Evolutionary conservation across 2,113 vertebrate genomes (phyloP), one percentile per base, ranked within the genome.

Genomic region (Aix galericulata): DNA sequence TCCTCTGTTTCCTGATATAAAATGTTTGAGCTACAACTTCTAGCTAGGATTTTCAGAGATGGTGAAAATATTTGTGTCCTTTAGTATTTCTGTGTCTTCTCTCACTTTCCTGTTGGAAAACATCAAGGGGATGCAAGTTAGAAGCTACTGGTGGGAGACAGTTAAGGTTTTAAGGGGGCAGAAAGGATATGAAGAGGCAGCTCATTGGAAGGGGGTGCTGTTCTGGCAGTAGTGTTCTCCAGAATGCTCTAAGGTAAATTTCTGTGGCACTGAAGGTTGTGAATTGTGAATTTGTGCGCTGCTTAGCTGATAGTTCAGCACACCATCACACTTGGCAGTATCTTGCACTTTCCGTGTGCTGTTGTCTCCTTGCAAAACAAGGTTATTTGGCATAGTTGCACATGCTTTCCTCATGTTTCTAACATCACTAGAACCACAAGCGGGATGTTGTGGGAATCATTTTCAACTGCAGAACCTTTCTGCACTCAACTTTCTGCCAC

Each of bases 21-120:
- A 21, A 48, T 48, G 46, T 20, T 48, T 48, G 46, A 21, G 46
- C 46, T 48, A 21, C 20, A 21, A 21, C 46, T 21, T 48, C 46
- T 48, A 10, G 20, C 46, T 48, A 48, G 46, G 46, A 48, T 48
- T 48, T 48, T 48, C 20, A 48, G 46, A 48, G 20, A 48, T 48
- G 46, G 46, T 48, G 46, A 48, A 48, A 48, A 48, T 21, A 48
- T 48, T 48, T 48, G 46, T 48, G 46, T 48, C 46, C 46, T 48
- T 48, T 48, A 48, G 46, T 21, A 48, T 48, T 48, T 48, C 46
- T 48, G 46, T 21, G 46, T 6, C 82, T 97, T 97, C 93, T 96
- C 91, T 97, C 97, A 73, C 71, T 96, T 97, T 98, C 98, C 98
- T 98, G 95, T 98, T 97, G 76, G 91, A 95, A 98, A 88, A 98